Evolutionary conservation across 2,797 vertebrate genomes (phyloP), one percentile per base, ranked within the genome.

Genomic region (Spheniscus humboldti): DNA sequence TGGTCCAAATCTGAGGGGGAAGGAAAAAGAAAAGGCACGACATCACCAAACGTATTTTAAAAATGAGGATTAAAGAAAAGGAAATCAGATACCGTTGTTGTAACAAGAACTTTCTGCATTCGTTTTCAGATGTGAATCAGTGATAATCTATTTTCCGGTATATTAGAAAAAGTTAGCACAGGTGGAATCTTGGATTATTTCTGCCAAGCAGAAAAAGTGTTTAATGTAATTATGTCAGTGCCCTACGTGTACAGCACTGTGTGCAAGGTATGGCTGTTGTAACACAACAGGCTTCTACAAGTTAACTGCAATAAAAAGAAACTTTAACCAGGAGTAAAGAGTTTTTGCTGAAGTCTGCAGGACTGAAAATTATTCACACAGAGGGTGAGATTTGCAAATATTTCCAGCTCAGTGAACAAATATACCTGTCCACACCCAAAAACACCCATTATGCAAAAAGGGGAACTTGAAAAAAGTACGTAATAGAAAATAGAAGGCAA

Each of bases 1-100:
- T 99, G 99, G 97, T 99, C 99, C 98, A 99, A 77, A 97, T 99
- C 99, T 99, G 98, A 92, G 97, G 96, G 64, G 87, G 48, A n/a
- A 77, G 74, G 67, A 92, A 96, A 73, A 71, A 81, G 28, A 75
- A 47, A 83, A 86, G 48, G 19, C 50, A 81, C 24, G 7, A 77
- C 35, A 67, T 74, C 68, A 93, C 35, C 71, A 89, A 10, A 76
- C 15, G 2, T 0, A 33, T 24, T 79, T 80, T 7, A 39, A 66
- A 91, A 57, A 13, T 0, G 1, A 55, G 4, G 20, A 28, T 55
- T 86, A 10, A 37, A 9, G n/a, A 7, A 39, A 37, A 43, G 10
- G 7, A 86, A 47, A n/a, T 19, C 37, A 30, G 43, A 27, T 52
- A 23, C 6, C 41, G 16, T 59, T 69, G 71, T 48, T 63, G 18